Evolutionary conservation across 2,113 vertebrate species (phyloP).

Genomic region (Neotragus moschatus): DNA sequence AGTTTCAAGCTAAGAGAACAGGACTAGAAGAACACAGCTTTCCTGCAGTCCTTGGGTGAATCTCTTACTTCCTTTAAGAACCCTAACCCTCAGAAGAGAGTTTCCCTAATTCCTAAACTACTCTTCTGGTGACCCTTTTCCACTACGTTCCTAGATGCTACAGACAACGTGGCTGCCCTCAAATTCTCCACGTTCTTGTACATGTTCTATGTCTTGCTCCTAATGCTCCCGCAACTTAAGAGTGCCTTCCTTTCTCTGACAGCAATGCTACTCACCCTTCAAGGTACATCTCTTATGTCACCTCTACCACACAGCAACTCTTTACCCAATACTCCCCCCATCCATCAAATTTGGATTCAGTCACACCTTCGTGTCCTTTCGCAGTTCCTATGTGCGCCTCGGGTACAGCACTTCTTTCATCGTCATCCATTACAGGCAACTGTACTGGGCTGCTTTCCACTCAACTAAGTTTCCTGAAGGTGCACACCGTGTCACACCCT

Average conservation of each 20-base stretch:
- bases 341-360: neutral
- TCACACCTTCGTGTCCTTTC: neutral
- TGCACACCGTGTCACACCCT: neutral
- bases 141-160: neutral
- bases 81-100: neutral
- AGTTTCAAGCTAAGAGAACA: neutral
- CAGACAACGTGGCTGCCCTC: neutral
- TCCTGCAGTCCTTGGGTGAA: neutral
- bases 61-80: neutral
- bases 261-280: neutral
- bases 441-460: neutral
- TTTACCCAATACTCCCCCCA: neutral
- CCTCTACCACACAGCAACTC: neutral
- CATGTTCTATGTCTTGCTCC: neutral
- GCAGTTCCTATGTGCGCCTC: neutral
- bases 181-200: neutral
- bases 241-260: neutral
- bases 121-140: neutral
- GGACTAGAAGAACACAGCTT: neutral
- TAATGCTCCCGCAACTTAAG: neutral
- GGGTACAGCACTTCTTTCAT: neutral
- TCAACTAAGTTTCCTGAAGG: conserved; percentile 18
- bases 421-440: neutral
- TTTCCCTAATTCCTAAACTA: neutral
- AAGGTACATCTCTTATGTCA: neutral